Base-by-base conservation (phyloP, 1,140 invertebrate genomes). In the Megalopta genalis region DNA sequence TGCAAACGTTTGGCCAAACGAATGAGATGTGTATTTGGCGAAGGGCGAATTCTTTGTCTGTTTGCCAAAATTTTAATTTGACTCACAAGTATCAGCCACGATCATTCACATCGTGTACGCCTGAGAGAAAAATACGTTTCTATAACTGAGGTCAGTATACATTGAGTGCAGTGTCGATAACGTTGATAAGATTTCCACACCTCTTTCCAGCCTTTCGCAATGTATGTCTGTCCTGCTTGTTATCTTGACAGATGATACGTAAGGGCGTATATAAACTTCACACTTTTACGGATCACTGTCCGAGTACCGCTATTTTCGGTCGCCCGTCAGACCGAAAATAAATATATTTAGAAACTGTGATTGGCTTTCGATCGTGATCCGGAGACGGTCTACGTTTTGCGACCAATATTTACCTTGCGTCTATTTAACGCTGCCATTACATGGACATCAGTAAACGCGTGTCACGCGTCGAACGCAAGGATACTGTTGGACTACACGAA, bases 221-320 rank as follows among this genome's bases (percentile, higher is more conserved):
- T 62, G 42, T 46, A 18, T 42, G 46, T 42, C 14, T 46, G n/a
- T 70, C 8, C n/a, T 32, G 21, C n/a, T 77, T 12, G 77, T 60
- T 79, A 74, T 66, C 69, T 79, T 73, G 77, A 79, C 77, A 79
- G 62, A 72, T 54, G 67, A 71, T 54, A 49, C 16, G 14, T 18
- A 57, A 57, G 27, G 52, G 60, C 46, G n/a, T 63, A 59, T 70
- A n/a, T 63, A 49, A 62, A 71, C 57, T 54, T 27, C 21, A 49
- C 49, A 64, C 8, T 42, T 52, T 21, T 52, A 25, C 7, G 49
- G 25, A 21, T 37, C 23, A 42, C n/a, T n/a, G 18, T 39, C 12
- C 37, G 5, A 57, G 54, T 10, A 21, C 9, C 21, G 37, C 18
- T 16, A 39, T 57, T 39, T 39, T 10, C 23, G 23, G 42, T 32